phyloP scores from a whole-genome alignment of 2,888 invertebrate genomes.

The Sycophila texana region DNA sequence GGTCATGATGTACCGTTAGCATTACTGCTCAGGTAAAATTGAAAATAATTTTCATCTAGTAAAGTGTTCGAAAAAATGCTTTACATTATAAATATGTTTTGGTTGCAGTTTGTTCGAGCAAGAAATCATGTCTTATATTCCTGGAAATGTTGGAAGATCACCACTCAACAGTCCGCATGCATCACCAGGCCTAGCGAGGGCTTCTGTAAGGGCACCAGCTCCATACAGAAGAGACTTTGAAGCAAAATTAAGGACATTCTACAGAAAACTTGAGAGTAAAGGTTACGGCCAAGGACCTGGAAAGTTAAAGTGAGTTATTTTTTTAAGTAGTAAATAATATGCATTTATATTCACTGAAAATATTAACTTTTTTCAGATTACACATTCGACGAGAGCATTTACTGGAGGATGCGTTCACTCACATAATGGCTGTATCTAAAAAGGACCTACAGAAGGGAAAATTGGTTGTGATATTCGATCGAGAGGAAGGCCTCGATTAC shows the following conservation, averaged over 20 bases:
- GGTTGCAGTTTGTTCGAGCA: constrained; percentile 94
- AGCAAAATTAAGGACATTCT: constrained; percentile 95
- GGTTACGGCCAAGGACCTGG: constrained; percentile 98
- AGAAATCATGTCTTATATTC: constrained; percentile 98
- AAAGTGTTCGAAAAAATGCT: neutral
- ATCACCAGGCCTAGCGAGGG: constrained; percentile 88
- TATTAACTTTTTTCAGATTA: constrained; percentile 79
- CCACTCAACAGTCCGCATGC: constrained; percentile 83
- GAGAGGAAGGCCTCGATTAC: constrained; percentile 98
- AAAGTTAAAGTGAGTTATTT: constrained; percentile 89
- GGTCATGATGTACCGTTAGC: constrained; percentile 96
- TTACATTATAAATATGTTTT: neutral
- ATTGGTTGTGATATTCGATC: constrained; percentile 94
- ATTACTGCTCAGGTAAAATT: constrained; percentile 88
- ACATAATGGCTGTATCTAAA: constrained; percentile 97
- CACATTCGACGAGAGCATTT: constrained; percentile 95
- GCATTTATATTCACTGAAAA: too few relatives aligned
- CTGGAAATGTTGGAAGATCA: constrained; percentile 77
- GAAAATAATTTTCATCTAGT: neutral
- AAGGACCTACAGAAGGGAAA: constrained; percentile 97
- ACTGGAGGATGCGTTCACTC: constrained; percentile 95
- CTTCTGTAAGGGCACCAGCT: constrained; percentile 88
- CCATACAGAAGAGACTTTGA: constrained; percentile 96
- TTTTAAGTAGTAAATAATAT: constrained; percentile 2
- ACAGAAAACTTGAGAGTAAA: constrained; percentile 95